Conservation (phyloP, 1,140 invertebrate genomes). For the Drosophila tsacasi region DNA sequence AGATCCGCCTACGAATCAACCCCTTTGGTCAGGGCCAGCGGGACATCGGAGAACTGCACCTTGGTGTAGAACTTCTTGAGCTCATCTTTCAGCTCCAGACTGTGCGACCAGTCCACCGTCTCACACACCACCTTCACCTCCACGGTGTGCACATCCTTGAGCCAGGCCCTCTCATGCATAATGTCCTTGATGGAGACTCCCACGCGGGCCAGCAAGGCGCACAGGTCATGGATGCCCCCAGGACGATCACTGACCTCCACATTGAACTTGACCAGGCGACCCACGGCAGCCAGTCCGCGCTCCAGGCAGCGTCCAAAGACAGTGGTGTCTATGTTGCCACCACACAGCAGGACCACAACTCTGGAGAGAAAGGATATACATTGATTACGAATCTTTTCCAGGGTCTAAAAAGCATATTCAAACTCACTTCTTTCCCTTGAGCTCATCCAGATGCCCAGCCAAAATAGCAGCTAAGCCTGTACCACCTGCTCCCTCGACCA, state of each 20-base stretch:
- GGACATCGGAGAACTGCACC: conserved; percentile 84
- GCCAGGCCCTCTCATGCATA: conserved; percentile 96
- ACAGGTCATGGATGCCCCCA: conserved; percentile 94
- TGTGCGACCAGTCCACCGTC: conserved; percentile 92
- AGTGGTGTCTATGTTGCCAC: conserved; percentile 97
- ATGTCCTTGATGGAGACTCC: conserved; percentile 98
- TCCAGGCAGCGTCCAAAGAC: conserved; percentile 95
- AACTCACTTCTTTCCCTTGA: conserved; percentile 93
- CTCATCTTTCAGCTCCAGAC: conserved; percentile 88
- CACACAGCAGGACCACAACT: conserved; percentile 93
- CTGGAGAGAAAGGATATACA: conserved; percentile 28
- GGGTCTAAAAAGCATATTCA: neutral
- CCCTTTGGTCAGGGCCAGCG: conserved; percentile 85
- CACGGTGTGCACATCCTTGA: conserved; percentile 95
- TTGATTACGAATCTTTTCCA: neutral
- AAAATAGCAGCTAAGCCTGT: conserved; percentile 94
- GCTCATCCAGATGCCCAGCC: conserved; percentile 92
- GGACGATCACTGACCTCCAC: conserved; percentile 94
- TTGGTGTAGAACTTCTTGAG: conserved; percentile 88
- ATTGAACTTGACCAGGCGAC: conserved; percentile 93
- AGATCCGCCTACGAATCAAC: neutral
- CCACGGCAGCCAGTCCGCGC: conserved; percentile 94
- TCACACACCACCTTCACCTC: conserved; percentile 94
- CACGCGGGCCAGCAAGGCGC: conserved; percentile 89
- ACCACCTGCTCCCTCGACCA: conserved; percentile 97